A percentile compares a stretch with the other conserved stretches of the same genome.
These are phyloP conservation scores for Xanthorhoe spadicearia DNA, from an alignment of 2,888 invertebrate species.

Conservation along the genomic window DNA sequence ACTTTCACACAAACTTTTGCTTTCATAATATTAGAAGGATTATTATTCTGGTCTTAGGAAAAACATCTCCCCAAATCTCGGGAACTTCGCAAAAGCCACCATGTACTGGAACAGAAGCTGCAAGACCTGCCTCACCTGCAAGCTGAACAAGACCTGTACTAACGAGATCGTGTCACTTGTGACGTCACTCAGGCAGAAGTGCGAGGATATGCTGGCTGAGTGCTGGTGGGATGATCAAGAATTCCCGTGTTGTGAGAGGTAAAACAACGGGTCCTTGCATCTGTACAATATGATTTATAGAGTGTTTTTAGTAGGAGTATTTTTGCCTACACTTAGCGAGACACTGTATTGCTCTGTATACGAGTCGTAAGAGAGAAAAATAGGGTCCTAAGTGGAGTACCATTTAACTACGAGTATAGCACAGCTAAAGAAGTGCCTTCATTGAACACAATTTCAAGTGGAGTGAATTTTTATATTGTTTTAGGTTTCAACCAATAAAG, in stretches of 20 bases:
- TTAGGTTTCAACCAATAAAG: constrained; percentile 66
- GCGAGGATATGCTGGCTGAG: constrained; percentile 62
- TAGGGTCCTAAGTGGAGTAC: too few relatives aligned
- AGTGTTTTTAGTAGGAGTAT: too few relatives aligned
- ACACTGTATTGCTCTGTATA: too few relatives aligned
- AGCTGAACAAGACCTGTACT: constrained; percentile 59
- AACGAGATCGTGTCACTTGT: constrained; percentile 56
- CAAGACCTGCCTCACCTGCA: constrained; percentile 61
- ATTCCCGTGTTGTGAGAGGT: constrained; percentile 74
- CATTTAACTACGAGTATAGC: too few relatives aligned
- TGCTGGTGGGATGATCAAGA: constrained; percentile 69
- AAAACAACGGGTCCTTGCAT: too few relatives aligned
- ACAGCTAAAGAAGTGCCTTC: too few relatives aligned
- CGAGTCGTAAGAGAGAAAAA: too few relatives aligned
- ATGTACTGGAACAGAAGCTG: constrained; percentile 71
- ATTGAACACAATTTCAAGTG: too few relatives aligned
- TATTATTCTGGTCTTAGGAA: constrained; percentile 36
- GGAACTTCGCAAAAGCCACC: constrained; percentile 64
- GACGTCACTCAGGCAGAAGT: constrained; percentile 58
- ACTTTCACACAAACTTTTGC: neutral
- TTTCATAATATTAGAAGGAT: neutral
- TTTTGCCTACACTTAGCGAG: too few relatives aligned
- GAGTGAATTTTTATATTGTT: constrained; percentile 9
- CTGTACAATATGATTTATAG: too few relatives aligned
- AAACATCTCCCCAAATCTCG: constrained; percentile 7